Percentiles rank a stretch among this genome's conserved stretches.
These are phyloP conservation scores for Austrofundulus limnaeus DNA, from an alignment of 2,113 vertebrate genomes.

Conservation along the genomic window DNA sequence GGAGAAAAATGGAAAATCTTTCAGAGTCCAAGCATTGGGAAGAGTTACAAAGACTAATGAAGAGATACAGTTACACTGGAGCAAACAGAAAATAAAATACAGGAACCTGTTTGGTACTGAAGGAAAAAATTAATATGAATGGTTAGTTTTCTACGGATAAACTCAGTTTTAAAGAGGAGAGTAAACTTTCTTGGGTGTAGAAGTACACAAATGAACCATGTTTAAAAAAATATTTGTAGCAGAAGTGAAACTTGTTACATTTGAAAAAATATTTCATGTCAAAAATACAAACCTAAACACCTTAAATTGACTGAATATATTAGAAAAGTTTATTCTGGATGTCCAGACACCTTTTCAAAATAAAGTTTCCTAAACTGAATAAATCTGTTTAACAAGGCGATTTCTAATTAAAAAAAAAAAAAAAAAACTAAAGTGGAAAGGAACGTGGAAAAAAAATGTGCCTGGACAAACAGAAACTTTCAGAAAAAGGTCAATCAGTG, in stretches of 20 bases:
- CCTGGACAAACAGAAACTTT: constrained; percentile 66
- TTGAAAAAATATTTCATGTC: not conserved
- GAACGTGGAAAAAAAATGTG: constrained; percentile 23
- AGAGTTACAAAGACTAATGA: constrained; percentile 54
- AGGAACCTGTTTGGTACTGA: constrained; percentile 41
- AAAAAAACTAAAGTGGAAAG: not conserved
- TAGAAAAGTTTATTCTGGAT: constrained; percentile 43
- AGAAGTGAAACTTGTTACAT: not conserved
- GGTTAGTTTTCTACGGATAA: constrained; percentile 41
- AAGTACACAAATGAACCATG: too few relatives aligned
- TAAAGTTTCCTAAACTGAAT: not conserved
- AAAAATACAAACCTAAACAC: constrained; percentile 9
- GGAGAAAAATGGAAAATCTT: constrained; percentile 19
- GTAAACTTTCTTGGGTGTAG: too few relatives aligned
- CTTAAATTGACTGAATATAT: not conserved
- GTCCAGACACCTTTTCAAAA: constrained; percentile 49
- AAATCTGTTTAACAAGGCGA: not conserved
- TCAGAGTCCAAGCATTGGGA: constrained; percentile 32
- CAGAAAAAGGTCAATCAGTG: constrained; percentile 15
- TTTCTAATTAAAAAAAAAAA: not conserved
- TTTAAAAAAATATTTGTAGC: too few relatives aligned
- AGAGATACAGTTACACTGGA: constrained; percentile 46
- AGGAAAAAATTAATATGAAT: constrained; percentile 25
- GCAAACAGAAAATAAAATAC: constrained; percentile 39
- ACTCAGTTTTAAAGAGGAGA: not conserved